Percentiles rank a stretch among this genome's conserved stretches.
Conservation (phyloP, 2,888 invertebrate genomes). For the Drosophila histrio region DNA sequence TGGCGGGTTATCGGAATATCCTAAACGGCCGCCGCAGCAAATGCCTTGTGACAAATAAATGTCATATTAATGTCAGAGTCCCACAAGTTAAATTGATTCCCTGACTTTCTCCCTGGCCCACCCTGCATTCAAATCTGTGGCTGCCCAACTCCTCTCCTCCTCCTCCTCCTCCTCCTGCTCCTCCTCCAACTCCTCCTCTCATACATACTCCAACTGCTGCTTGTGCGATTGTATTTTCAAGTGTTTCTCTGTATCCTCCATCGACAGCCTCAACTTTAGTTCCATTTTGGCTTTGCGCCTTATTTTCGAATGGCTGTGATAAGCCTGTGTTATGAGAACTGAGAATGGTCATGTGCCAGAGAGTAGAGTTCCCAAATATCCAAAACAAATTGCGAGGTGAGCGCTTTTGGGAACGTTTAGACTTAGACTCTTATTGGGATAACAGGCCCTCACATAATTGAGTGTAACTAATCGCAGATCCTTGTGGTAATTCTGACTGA, state of each 20-base stretch:
- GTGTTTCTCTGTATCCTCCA: constrained; percentile 6
- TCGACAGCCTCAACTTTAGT: constrained; percentile 17
- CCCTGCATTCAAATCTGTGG: constrained; percentile 46
- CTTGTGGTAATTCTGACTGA: constrained; percentile 2
- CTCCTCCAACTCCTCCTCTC: not conserved
- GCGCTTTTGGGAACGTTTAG: constrained; percentile 4
- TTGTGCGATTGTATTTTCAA: constrained; percentile 39
- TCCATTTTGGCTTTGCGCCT: constrained; percentile 47
- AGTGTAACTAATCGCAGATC: constrained; percentile 34
- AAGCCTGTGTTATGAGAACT: constrained; percentile 57
- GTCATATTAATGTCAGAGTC: constrained; percentile 76
- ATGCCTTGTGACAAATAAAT: constrained; percentile 76
- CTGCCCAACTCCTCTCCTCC: constrained; percentile 1
- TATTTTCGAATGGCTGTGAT: constrained; percentile 61
- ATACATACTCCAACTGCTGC: not conserved
- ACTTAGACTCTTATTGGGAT: constrained; percentile 13
- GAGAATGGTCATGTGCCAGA: constrained; percentile 1
- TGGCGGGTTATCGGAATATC: constrained; percentile 55
- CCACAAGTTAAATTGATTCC: constrained; percentile 73
- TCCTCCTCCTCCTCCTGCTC: not conserved
- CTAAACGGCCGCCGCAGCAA: constrained; percentile 55
- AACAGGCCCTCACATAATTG: constrained; percentile 23
- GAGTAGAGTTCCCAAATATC: not conserved
- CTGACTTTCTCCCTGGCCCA: not conserved
- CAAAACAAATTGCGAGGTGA: constrained; percentile 31